Evolutionary conservation across 2,113 vertebrate genomes (phyloP), one percentile per base, ranked within the genome.

Genomic region (Heloderma charlesbogerti): DNA sequence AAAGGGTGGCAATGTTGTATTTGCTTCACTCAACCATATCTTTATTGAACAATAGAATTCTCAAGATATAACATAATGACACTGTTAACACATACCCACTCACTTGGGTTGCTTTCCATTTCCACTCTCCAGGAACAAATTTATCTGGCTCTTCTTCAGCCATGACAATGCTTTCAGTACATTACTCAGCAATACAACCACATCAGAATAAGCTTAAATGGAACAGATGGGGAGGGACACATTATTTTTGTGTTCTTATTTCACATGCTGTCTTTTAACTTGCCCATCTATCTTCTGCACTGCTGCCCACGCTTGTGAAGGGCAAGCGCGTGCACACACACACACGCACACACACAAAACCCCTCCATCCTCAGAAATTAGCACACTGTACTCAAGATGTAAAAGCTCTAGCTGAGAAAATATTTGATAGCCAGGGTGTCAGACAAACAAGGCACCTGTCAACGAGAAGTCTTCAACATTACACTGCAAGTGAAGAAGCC

Each of bases 91-190:
- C 37, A 71, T 37, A 34, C 4, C 45, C 63, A 37, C 54, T 22
- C 43, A 67, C 66, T 54, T 88, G 74, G n/a, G 57, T 31, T 88
- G 43, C 75, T 18, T 88, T 88, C 40, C n/a, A 67, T 88, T 80
- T 48, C 31, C 29, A 63, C 57, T 88, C 54, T 79, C 87, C 29
- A 88, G 74, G 75, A 88, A 79, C 87, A 79, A 88, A 88, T 88
- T 88, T 63, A 78, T 88, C 54, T 66, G 54, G 54, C 74, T 88
- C 74, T 79, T 88, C 74, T 79, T 45, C 74, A 88, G 54, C 86
- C 74, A 88, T 88, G 74, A 66, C 27, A 40, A 45, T 16, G 63
- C 54, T 63, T 54, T 43, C 74, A 78, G 34, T 85, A 72, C 15
- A 86, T 88, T 69, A 88, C 43, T 48, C 60, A 81, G 45, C 43